Conservation (phyloP, 2,888 invertebrate genomes). For the Piscicola geometra region DNA sequence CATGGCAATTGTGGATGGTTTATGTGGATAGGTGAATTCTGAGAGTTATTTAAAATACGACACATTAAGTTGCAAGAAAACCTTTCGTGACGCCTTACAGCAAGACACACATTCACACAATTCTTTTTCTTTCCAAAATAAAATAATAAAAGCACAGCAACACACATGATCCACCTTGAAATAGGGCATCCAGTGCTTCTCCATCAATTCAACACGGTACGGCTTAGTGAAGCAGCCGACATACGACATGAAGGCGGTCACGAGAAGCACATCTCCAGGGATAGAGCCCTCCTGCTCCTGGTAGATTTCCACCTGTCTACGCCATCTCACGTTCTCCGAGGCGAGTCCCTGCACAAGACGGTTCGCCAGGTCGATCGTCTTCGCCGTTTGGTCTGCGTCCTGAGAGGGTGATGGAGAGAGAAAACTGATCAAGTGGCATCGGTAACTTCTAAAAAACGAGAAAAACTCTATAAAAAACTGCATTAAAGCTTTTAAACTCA, state of each 20-base stretch:
- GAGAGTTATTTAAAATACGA: too few species aligned
- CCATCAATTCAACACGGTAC: conserved; percentile 78
- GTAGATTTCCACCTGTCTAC: conserved; percentile 74
- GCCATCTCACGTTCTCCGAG: conserved; percentile 93
- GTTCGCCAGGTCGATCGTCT: conserved; percentile 84
- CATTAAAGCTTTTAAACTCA: too few species aligned
- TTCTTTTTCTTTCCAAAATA: background rate
- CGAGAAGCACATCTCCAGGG: conserved; percentile 84
- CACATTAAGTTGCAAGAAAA: too few species aligned
- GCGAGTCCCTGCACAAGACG: conserved; percentile 87
- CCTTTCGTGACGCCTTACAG: too few species aligned
- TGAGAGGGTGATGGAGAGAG: too few species aligned
- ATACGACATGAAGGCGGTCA: conserved; percentile 92
- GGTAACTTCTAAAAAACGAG: too few species aligned
- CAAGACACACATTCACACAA: too few species aligned
- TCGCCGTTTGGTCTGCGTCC: conserved; percentile 88
- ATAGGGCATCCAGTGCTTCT: conserved; percentile 66
- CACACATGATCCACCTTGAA: conserved; percentile 61
- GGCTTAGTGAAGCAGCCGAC: conserved; percentile 93
- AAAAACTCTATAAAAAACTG: too few species aligned
- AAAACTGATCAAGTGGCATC: too few species aligned
- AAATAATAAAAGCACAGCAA: conserved; percentile 2
- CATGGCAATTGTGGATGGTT: background rate
- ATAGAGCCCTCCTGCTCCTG: conserved; percentile 81
- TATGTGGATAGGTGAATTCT: background rate